Percentiles rank a stretch among this genome's conserved stretches.
These are phyloP conservation scores for Ailurus styani DNA, from an alignment of 2,113 vertebrate genomes.

Conservation along the genomic window DNA sequence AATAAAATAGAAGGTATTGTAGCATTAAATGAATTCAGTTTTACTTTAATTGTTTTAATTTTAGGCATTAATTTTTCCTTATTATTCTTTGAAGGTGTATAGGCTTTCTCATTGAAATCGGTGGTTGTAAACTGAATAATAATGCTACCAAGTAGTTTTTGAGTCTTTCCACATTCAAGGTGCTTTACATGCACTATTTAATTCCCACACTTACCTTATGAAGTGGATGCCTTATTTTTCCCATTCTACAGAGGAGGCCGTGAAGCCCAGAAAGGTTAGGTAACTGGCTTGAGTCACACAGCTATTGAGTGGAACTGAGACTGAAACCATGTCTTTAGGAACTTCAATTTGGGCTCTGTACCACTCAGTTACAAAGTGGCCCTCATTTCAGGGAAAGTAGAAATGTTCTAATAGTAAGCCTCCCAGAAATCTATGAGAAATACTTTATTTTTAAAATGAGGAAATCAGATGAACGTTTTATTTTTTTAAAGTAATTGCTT, in stretches of 20 bases:
- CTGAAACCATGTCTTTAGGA: background rate
- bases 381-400: background rate
- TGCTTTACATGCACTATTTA: background rate
- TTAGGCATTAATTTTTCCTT: background rate
- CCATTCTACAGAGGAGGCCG: background rate
- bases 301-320: too few species aligned
- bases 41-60: background rate
- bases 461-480: background rate
- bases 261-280: background rate
- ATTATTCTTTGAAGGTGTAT: background rate
- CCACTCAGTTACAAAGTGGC: background rate
- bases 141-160: background rate
- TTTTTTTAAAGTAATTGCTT: conserved; percentile 4
- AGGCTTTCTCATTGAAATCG: background rate
- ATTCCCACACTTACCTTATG: background rate
- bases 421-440: background rate
- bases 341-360: background rate
- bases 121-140: background rate
- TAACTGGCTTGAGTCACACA: background rate
- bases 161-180: background rate
- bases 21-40: background rate
- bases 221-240: background rate
- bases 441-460: background rate
- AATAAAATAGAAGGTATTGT: background rate
- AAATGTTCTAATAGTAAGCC: background rate